These are phyloP conservation scores for Hirtodrosophila trivittata DNA, from an alignment of 2,888 invertebrate genomes.

Conservation along the genomic window DNA sequence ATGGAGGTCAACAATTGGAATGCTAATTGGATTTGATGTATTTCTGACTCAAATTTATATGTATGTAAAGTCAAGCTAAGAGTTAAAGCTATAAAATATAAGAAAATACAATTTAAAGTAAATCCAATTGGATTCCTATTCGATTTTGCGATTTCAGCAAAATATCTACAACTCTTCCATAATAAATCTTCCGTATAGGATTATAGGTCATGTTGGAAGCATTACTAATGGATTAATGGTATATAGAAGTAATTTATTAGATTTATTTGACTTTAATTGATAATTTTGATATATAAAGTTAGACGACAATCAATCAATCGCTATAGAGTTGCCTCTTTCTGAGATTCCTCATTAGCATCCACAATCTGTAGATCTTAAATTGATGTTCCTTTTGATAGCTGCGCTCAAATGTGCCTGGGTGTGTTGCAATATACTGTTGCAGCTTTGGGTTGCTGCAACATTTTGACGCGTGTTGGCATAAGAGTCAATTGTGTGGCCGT, in stretches of 20 bases:
- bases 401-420: constrained; percentile 15
- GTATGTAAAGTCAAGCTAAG: too few relatives aligned
- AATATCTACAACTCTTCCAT: too few relatives aligned
- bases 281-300: background rate
- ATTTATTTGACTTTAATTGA: background rate
- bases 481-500: constrained; percentile 74
- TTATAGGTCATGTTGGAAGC: too few relatives aligned
- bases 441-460: constrained; percentile 37
- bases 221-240: too few relatives aligned
- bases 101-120: too few relatives aligned
- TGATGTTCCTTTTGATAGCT: constrained; percentile 35
- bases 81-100: too few relatives aligned
- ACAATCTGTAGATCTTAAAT: constrained; percentile 33
- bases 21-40: constrained; percentile 5
- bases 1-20: constrained; percentile 40
- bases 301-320: background rate
- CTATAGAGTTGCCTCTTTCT: background rate
- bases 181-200: too few relatives aligned
- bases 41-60: too few relatives aligned
- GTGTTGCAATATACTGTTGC: constrained; percentile 24
- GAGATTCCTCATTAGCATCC: constrained; percentile 36
- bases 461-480: constrained; percentile 71
- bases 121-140: too few relatives aligned
- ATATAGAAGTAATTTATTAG: background rate
- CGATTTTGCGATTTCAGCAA: too few relatives aligned